phyloP scores from a whole-genome alignment of 2,113 vertebrate genomes.

The Gavia stellata region DNA sequence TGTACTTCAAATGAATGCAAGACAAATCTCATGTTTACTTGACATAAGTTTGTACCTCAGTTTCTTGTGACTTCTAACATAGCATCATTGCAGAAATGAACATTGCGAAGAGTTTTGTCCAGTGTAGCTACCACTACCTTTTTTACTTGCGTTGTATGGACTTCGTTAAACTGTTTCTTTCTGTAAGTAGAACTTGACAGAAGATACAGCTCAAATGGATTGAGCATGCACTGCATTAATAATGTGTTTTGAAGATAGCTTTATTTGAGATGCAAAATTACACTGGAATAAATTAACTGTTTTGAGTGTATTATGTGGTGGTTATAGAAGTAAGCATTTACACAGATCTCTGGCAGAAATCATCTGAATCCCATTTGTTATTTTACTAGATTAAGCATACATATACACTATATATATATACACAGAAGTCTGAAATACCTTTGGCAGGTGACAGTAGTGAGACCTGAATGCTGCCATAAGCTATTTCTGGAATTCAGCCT shows the following conservation, averaged over 20 bases:
- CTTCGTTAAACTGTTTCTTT: not conserved
- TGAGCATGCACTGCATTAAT: not conserved
- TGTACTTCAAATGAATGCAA: not conserved
- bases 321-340: not conserved
- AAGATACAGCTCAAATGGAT: not conserved
- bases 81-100: not conserved
- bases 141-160: not conserved
- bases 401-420: not conserved
- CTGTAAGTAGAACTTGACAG: not conserved
- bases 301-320: not conserved
- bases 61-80: slow-evolving; percentile 1
- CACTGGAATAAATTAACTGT: not conserved
- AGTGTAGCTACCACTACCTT: not conserved
- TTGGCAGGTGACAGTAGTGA: not conserved
- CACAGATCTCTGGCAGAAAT: not conserved
- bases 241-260: not conserved
- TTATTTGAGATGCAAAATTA: not conserved
- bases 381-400: not conserved
- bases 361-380: not conserved
- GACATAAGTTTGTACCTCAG: slow-evolving; percentile 14
- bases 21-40: slow-evolving; percentile 26
- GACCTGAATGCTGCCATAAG: not conserved
- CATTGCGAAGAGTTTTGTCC: not conserved
- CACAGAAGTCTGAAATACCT: not conserved
- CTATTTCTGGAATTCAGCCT: not conserved